phyloP scores from a whole-genome alignment of 1,140 invertebrate genomes.

The Drosophila oshimai region DNA sequence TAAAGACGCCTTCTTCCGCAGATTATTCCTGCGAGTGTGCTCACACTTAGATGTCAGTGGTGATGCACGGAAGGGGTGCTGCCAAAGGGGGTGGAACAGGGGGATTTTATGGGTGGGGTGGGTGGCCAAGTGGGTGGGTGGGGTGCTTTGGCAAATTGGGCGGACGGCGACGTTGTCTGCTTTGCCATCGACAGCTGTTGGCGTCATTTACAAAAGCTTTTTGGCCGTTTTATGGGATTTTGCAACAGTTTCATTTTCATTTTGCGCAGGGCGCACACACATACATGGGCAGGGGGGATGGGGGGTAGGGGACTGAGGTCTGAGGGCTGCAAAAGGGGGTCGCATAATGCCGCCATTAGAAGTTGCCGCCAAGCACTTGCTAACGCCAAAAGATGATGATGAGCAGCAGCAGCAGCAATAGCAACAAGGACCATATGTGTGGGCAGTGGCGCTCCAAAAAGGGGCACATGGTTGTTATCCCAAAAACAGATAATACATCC shows the following conservation, averaged over 20 bases:
- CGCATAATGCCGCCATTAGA: conserved; percentile 76
- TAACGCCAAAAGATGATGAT: conserved; percentile 96
- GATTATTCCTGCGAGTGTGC: neutral
- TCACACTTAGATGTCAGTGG: conserved; percentile 38
- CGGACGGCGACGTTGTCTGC: conserved; percentile 60
- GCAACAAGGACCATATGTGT: conserved; percentile 47
- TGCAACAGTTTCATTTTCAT: conserved; percentile 79
- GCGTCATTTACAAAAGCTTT: conserved; percentile 80
- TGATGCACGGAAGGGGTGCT: neutral
- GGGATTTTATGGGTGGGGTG: neutral
- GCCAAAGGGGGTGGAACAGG: neutral
- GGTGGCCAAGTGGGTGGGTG: neutral
- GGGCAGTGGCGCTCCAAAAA: neutral
- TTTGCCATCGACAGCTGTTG: conserved; percentile 74
- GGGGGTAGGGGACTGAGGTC: neutral
- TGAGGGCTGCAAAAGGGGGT: neutral
- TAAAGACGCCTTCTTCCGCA: too few relatives aligned
- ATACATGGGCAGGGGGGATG: neutral
- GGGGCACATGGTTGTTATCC: neutral
- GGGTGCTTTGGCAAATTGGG: conserved; percentile 61
- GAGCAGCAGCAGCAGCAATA: conserved; percentile 50
- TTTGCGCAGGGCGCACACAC: conserved; percentile 47
- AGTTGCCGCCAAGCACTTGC: conserved; percentile 77
- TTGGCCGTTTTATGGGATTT: conserved; percentile 79
- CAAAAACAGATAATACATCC: neutral